Evolutionary conservation across 2,113 vertebrate species (phyloP), one percentile per base, ranked within the genome.

Genomic region (Melanerpes aurifrons): DNA sequence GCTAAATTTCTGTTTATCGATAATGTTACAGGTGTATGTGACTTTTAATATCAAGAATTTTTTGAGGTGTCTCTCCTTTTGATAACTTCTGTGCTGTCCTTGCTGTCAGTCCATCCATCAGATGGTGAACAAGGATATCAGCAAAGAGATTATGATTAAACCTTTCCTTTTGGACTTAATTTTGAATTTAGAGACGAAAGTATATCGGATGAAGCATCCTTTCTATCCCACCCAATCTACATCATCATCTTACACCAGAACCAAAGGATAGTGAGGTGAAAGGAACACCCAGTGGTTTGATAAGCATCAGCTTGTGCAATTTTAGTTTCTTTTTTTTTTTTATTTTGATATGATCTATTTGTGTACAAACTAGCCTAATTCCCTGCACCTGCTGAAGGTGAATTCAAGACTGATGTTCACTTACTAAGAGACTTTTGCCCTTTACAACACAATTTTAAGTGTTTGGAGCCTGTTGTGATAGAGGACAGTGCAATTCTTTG

Each of bases 21-120:
- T 96, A 53, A 18, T 57, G 66, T 94, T 97, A 91, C 95, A 96
- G 95, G 92, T 97, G 89, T 89, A 62, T 82, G 37, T 82, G 69
- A 86, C 62, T 86, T 84, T 81, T 95, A 94, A 90, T 94, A 85
- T 70, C 67, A 95, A 87, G 59, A 83, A 32, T 43, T 86, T 94
- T 96, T 94, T 94, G 53, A 56, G 5, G 9, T 26, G 3, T 53
- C 31, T 84, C 31, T 73, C 45, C 62, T 85, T 83, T 73, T 71
- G 35, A 67, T 85, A 54, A 32, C 25, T 87, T 82, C 6, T 63
- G 2, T 73, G 10, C 16, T 43, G 24, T 59, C 15, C 24, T 67
- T 6, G 1, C 17, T 35, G 12, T 77, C 29, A 47, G 9, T 64
- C 37, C 48, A 7, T 87, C 57, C 8, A 19, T 82, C 28, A 71